Evolutionary conservation across 1,140 invertebrate species (phyloP).

Genomic region (Mycetomoellerius zeteki): DNA sequence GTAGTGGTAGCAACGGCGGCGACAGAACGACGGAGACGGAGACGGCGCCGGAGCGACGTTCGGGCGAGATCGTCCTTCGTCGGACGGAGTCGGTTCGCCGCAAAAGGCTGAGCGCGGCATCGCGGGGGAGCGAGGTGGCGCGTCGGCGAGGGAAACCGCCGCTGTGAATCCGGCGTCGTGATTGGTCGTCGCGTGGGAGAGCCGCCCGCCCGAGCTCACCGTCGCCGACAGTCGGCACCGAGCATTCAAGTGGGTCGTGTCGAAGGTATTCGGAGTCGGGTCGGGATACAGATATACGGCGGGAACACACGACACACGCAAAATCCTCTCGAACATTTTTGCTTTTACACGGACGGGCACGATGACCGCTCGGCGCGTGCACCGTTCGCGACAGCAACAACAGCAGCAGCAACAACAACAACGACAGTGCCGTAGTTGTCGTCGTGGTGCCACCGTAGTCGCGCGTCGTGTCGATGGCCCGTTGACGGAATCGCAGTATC

Average conservation of each 20-base stretch:
- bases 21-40: not conserved
- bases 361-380: conserved; percentile 77
- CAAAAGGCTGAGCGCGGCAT: conserved; percentile 68
- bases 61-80: conserved; percentile 68
- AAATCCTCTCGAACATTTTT: conserved; percentile 47
- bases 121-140: conserved; percentile 71
- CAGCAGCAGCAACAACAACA: conserved; percentile 42
- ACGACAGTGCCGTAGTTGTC: conserved; percentile 63
- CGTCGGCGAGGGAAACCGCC: conserved; percentile 74
- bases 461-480: conserved; percentile 50
- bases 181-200: conserved; percentile 86
- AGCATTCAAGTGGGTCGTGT: conserved; percentile 81
- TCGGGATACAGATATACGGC: conserved; percentile 47
- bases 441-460: conserved; percentile 63
- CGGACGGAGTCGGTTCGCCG: conserved; percentile 78
- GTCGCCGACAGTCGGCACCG: conserved; percentile 83
- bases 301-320: conserved; percentile 63
- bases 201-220: conserved; percentile 83
- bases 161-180: conserved; percentile 78
- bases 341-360: conserved; percentile 66
- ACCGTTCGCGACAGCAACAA: conserved; percentile 67
- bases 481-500: conserved; percentile 65
- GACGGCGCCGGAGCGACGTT: conserved; percentile 23
- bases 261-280: conserved; percentile 64
- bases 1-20: not conserved